Percentiles rank a stretch among this genome's conserved stretches.
These are phyloP conservation scores for Arion vulgaris DNA, from an alignment of 1,140 invertebrate species.

Conservation along the genomic window DNA sequence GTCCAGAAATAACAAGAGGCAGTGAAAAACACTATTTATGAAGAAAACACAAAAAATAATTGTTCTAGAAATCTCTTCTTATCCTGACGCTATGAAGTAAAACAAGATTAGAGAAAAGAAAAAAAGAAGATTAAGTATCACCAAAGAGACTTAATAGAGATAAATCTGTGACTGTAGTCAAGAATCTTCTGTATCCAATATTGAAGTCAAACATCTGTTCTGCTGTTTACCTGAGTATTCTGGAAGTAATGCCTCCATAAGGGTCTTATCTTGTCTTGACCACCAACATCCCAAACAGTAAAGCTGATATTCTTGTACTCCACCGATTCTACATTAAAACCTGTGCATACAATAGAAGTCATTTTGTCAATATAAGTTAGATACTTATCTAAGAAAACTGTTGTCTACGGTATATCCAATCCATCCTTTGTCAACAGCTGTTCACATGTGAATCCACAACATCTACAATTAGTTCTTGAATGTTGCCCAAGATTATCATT, in stretches of 20 bases:
- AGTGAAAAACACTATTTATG: too few relatives aligned
- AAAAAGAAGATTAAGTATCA: too few relatives aligned
- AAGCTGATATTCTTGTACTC: slow-evolving; percentile 97
- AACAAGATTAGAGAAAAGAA: too few relatives aligned
- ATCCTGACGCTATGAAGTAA: too few relatives aligned
- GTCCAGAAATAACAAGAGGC: too few relatives aligned
- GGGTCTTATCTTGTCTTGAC: slow-evolving; percentile 79
- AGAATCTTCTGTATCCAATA: too few relatives aligned
- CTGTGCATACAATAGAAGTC: slow-evolving; percentile 71
- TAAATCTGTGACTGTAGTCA: too few relatives aligned
- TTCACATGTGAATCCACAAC: neutral
- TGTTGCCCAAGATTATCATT: too few relatives aligned
- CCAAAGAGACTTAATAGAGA: too few relatives aligned
- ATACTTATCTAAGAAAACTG: neutral
- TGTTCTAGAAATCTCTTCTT: too few relatives aligned
- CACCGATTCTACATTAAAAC: slow-evolving; percentile 96
- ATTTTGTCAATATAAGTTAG: neutral
- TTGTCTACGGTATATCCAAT: neutral
- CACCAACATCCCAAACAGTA: slow-evolving; percentile 91
- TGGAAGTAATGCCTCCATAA: slow-evolving; percentile 98
- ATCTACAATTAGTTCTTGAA: neutral
- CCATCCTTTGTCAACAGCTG: neutral
- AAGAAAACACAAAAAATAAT: too few relatives aligned
- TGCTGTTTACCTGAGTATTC: slow-evolving; percentile 85
- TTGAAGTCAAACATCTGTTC: too few relatives aligned